These are phyloP conservation scores for Drosophila cracens DNA, from an alignment of 2,888 invertebrate species.

Conservation along the genomic window DNA sequence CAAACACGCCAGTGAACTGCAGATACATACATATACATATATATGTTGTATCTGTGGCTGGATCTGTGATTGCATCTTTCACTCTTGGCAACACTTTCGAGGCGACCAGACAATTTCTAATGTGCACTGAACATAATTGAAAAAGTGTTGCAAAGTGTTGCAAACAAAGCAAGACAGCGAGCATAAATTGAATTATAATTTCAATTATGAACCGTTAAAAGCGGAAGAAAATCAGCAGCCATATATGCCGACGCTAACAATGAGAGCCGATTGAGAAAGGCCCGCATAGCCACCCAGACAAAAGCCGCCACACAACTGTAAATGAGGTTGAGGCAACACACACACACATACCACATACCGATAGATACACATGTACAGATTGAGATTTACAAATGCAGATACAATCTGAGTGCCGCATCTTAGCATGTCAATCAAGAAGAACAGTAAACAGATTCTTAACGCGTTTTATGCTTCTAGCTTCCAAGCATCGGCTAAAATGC, in stretches of 20 bases:
- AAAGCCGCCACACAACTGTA: constrained; percentile 63
- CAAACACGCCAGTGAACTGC: constrained; percentile 57
- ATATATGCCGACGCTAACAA: constrained; percentile 48
- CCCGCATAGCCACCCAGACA: constrained; percentile 31
- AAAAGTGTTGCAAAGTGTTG: constrained; percentile 71
- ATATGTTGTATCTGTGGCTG: constrained; percentile 42
- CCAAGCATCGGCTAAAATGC: constrained; percentile 29
- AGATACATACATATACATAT: constrained; percentile 6
- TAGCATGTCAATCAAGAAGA: constrained; percentile 75
- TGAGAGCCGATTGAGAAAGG: constrained; percentile 63
- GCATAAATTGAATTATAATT: constrained; percentile 78
- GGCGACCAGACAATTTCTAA: constrained; percentile 64
- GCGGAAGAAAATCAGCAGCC: constrained; percentile 70
- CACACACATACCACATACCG: constrained; percentile 29
- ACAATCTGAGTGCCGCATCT: constrained; percentile 42
- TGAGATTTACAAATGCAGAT: constrained; percentile 38
- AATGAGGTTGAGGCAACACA: constrained; percentile 67
- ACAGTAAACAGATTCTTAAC: constrained; percentile 65
- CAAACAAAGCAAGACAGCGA: constrained; percentile 44
- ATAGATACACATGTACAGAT: constrained; percentile 26
- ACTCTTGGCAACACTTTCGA: constrained; percentile 65
- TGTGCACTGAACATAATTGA: constrained; percentile 73
- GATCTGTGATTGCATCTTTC: constrained; percentile 65
- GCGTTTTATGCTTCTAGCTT: constrained; percentile 25
- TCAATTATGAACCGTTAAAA: constrained; percentile 80